Evolutionary conservation across 1,140 invertebrate genomes (phyloP), one percentile per base, ranked within the genome.

Genomic region (Anastatus disparis): DNA sequence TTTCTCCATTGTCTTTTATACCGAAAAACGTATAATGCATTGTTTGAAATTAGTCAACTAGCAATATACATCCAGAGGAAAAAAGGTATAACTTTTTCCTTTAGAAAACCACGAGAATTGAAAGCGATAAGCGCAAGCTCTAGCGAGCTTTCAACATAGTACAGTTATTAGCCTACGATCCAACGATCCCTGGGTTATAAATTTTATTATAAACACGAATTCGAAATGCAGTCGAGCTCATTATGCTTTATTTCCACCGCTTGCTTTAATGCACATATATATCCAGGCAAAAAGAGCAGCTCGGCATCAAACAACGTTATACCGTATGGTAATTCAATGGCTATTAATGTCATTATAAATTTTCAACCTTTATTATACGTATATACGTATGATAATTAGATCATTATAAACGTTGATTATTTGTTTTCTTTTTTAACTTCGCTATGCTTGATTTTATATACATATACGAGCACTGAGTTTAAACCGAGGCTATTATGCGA

Each of bases 331-430:
- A 66, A 66, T 66, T 55, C 63, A 15, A 55, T 46, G 63, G 50
- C 63, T 56, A 66, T 66, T 56, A 56, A 56, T 24, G 63, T 56
- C 63, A 24, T 44, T 66, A 66, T 55, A 66, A 66, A 66, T 66
- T n/a, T 66, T 44, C 50, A 24, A 20, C 63, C n/a, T 44, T 66
- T 56, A 56, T 55, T 56, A 31, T 29, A 31, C 24, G 12, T 56
- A 66, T 27, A 53, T 40, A 65, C n/a, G n/a, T 66, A 66, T 56
- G 50, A 44, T 56, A 66, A 66, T 66, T 46, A 46, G 63, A 31
- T 56, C 52, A n/a, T n/a, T n/a, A n/a, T n/a, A n/a, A n/a, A n/a
- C n/a, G 63, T 55, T 42, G 56, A 66, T 66, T 55, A 66, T n/a
- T 20, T 15, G 17, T 17, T 17, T 55, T 55, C 27, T 26, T 31